Evolutionary conservation across 2,888 invertebrate genomes (phyloP), one percentile per base, ranked within the genome.

Genomic region (Blera fallax): DNA sequence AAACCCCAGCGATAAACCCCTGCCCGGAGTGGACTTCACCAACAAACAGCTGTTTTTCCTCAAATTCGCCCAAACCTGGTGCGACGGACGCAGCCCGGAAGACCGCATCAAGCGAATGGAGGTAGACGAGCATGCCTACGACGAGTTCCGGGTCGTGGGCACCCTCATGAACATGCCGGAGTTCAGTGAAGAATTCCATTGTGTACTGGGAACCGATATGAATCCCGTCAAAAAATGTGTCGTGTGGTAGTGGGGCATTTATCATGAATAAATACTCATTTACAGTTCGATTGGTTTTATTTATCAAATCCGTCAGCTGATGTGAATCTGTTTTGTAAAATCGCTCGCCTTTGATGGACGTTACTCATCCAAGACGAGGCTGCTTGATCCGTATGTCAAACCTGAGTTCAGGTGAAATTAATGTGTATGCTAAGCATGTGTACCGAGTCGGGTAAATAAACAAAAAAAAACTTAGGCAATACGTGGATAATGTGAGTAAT

Each of bases 21-120:
- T 98, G 3, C 97, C 97, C 0, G 98, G 98, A 3, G 92, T 98
- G 1, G 95, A 96, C 88, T 94, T 97, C 88, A 97, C 95, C 34
- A 98, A 98, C 90, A 94, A 96, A 54, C 98, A 98, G 90, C 93
- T 98, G 37, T 98, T 98, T 93, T 98, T 98, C 91, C 94, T 98
- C 48, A 98, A 98, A 78, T 98, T 98, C 91, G 98, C 98, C 6
- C 98, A 98, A 94, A 89, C 89, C 1, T 91, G 91, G 91, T 91
- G 91, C 74, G 88, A 89, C n/a, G 91, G 91, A 6, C 88, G 88
- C 32, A 90, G 89, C 58, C 87, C 77, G 7, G 89, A 88, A 0
- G 88, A 87, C 2, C 89, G 89, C 58, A 3, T 91, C 18, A 79
- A 82, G 0, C 96, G 97, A 91, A 95, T 98, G 85, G 96, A 97